Base-by-base conservation (phyloP, 92 coral and sea anemone genomes). In the Porites lobata region DNA sequence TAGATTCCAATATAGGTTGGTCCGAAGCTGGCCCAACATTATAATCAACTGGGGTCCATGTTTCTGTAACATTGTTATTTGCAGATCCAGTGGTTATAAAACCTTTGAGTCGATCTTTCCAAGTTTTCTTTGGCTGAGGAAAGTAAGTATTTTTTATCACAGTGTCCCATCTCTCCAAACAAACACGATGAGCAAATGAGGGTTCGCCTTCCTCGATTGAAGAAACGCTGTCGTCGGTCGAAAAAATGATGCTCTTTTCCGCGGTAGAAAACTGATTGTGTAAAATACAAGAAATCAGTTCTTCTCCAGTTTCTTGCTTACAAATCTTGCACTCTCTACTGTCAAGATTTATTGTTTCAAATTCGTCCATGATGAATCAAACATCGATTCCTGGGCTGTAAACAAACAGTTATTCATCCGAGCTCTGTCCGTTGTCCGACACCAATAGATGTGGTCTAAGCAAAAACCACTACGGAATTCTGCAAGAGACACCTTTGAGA, bases 271-370 rank as follows among this genome's bases (percentile, higher is more conserved):
- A 94, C 22, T 92, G 92, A 75, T 94, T 94, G 87, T 89, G 93
- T 77, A 96, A 82, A 61, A 96, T 90, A 76, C 95, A 94, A 52
- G 95, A 86, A 56, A 96, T 90, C 79, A 96, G 73, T 29, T 94
- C 94, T 81, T 96, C 99, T 14, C 98, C 98, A 8, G 96, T 96
- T 62, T 96, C 98, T 83, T 96, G 98, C 32, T 91, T 88, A 69
- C 99, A 96, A 20, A 96, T 96, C 81, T 94, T 96, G 72, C 99
- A 96, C 75, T 79, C 79, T 78, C 92, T 79, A 80, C 84, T 94
- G 10, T 96, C 96, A 62, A 96, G 86, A 67, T 90, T 94, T 87
- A 96, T 96, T 6, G 98, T 96, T 69, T 87, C 99, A 80, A 96
- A 96, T 9, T 83, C 95, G 20, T 89, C 94, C 98, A 96, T 96